Percentiles rank a stretch among this genome's conserved stretches.
Evolutionary conservation across 2,888 invertebrate species (phyloP).

Genomic region (Pristionchus maxplancki): DNA sequence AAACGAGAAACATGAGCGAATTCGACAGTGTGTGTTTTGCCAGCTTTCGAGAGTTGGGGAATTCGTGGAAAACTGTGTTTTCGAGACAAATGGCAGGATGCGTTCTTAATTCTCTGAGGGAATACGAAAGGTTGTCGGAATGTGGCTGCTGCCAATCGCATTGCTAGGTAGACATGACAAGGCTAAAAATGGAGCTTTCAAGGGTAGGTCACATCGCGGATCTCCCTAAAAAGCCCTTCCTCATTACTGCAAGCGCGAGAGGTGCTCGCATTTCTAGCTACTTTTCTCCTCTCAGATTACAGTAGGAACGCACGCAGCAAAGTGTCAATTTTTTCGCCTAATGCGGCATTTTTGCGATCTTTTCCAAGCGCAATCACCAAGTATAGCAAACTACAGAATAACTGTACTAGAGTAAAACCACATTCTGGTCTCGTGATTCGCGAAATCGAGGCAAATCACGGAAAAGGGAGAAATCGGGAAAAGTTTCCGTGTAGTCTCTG

Average conservation of each 20-base stretch:
- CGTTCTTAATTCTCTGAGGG: not conserved
- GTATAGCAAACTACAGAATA: not conserved
- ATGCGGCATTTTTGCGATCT: too few relatives aligned
- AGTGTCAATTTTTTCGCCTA: not conserved
- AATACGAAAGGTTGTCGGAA: not conserved
- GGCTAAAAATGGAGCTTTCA: not conserved
- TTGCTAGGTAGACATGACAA: not conserved
- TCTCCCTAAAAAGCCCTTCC: too few relatives aligned
- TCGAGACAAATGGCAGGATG: not conserved
- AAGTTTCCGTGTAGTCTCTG: conserved; percentile 16
- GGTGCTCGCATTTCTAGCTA: not conserved
- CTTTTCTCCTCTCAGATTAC: not conserved
- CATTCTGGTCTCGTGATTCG: not conserved
- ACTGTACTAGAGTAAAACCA: not conserved
- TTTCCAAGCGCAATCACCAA: too few relatives aligned
- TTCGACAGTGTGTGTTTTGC: conserved; percentile 30
- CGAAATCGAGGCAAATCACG: not conserved
- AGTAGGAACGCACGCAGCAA: not conserved
- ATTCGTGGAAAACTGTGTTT: not conserved
- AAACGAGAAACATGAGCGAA: conserved; percentile 3
- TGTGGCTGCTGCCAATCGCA: too few relatives aligned
- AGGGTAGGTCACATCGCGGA: not conserved
- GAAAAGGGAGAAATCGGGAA: not conserved
- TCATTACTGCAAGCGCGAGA: not conserved
- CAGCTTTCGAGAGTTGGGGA: not conserved